These are phyloP conservation scores for Drosophila seguyi DNA, from an alignment of 1,140 invertebrate species.

Conservation along the genomic window DNA sequence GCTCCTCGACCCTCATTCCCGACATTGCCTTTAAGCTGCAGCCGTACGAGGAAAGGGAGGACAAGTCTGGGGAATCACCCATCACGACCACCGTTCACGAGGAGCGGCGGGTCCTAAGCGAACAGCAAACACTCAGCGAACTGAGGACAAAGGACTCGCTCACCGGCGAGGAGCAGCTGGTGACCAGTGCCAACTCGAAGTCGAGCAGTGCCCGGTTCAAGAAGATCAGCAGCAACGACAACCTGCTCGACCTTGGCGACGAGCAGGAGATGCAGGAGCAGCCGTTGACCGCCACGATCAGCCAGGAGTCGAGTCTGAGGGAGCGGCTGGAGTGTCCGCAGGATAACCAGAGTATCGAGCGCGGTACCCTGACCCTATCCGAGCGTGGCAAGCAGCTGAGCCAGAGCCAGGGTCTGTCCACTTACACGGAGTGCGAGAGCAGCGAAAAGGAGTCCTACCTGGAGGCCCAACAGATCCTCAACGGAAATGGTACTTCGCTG, in stretches of 20 bases:
- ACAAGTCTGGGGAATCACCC: conserved; percentile 8
- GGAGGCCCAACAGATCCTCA: conserved; percentile 64
- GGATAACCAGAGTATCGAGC: conserved; percentile 84
- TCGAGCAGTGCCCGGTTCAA: conserved; percentile 77
- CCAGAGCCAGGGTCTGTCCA: conserved; percentile 49
- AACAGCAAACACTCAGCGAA: conserved; percentile 74
- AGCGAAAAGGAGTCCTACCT: conserved; percentile 69
- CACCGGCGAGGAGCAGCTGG: conserved; percentile 74
- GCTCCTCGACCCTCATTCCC: conserved; percentile 6
- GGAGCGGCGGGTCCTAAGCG: conserved; percentile 70
- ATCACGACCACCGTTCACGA: conserved; percentile 65
- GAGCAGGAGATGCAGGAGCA: conserved; percentile 65
- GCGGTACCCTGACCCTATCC: conserved; percentile 84
- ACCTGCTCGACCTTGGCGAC: conserved; percentile 71
- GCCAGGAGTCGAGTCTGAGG: conserved; percentile 75
- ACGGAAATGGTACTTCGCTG: conserved; percentile 3
- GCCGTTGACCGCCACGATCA: conserved; percentile 83
- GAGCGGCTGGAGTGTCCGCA: conserved; percentile 78
- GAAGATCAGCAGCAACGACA: conserved; percentile 82
- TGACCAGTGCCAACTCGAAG: conserved; percentile 73
- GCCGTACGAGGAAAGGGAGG: conserved; percentile 60
- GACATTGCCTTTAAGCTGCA: conserved; percentile 75
- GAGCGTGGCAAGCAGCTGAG: conserved; percentile 82
- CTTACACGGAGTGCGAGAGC: conserved; percentile 75
- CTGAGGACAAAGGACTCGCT: conserved; percentile 61